Percentiles rank a stretch among this genome's conserved stretches.
phyloP scores from a whole-genome alignment of 1,140 invertebrate genomes.

The Globodera rostochiensis region DNA sequence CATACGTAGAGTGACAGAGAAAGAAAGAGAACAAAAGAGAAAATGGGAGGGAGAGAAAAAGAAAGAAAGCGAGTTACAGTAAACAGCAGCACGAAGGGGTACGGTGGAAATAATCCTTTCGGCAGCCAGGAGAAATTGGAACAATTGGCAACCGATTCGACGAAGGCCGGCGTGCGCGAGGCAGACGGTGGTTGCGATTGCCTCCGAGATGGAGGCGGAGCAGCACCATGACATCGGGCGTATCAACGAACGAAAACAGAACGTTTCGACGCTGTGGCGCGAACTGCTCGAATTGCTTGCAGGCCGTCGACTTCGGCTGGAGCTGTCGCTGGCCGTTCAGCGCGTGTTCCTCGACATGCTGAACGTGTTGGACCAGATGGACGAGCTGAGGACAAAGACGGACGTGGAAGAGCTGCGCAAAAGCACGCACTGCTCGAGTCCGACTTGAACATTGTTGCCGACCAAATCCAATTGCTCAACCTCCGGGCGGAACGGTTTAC shows the following conservation, averaged over 20 bases:
- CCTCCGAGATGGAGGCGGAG: constrained; percentile 90
- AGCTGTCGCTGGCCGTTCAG: constrained; percentile 95
- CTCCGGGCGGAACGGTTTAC: constrained; percentile 89
- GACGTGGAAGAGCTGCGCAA: constrained; percentile 88
- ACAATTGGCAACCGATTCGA: constrained; percentile 97
- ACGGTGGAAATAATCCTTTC: constrained; percentile 22
- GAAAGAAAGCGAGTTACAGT: too few species aligned
- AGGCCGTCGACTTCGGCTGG: constrained; percentile 86
- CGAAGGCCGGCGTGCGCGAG: constrained; percentile 96
- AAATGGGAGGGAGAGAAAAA: too few species aligned
- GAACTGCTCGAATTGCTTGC: constrained; percentile 90
- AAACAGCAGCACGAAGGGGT: not conserved
- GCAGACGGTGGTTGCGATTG: constrained; percentile 95
- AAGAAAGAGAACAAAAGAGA: too few species aligned
- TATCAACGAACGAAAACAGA: constrained; percentile 92
- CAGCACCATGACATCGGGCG: constrained; percentile 97
- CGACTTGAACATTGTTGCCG: constrained; percentile 95
- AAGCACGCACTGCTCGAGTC: constrained; percentile 96
- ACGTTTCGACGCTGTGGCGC: constrained; percentile 94
- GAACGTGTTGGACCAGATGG: constrained; percentile 83
- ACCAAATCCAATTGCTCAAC: constrained; percentile 92
- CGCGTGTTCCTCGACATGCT: constrained; percentile 96
- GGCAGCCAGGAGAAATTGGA: constrained; percentile 94
- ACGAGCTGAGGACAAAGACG: constrained; percentile 71
- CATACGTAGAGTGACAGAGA: not conserved